Conservation (phyloP, 30 jellyfish, hydroid and myxozoan species). For the Aurelia sp. region DNA sequence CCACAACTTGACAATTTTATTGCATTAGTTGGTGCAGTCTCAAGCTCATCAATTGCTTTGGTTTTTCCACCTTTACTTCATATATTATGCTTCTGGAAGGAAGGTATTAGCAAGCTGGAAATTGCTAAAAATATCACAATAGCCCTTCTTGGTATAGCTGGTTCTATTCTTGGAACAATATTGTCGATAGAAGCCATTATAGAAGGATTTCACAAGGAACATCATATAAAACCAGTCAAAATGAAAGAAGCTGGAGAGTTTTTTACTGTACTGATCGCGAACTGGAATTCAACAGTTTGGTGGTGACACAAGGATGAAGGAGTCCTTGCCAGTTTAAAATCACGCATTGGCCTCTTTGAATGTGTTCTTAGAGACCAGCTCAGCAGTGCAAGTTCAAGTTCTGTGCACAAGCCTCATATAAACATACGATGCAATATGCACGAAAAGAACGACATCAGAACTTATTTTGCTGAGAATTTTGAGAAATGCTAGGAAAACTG, state of each 20-base stretch:
- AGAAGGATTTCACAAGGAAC: conserved; percentile 89
- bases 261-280: conserved; percentile 56
- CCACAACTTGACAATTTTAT: conserved; percentile 98
- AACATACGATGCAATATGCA: no score
- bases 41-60: conserved; percentile 97
- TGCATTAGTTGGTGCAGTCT: conserved; percentile 97
- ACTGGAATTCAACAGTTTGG: conserved; percentile 64
- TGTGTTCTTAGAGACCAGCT: no score
- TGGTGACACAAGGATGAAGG: conserved; percentile 24
- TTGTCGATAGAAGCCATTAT: conserved; percentile 88
- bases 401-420: no score
- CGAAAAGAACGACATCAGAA: no score
- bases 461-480: no score
- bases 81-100: conserved; percentile 91
- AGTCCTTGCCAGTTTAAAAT: no score
- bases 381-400: no score
- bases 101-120: conserved; percentile 89
- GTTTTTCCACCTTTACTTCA: conserved; percentile 97
- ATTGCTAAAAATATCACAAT: conserved; percentile 78
- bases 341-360: no score
- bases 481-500: no score
- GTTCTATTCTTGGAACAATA: conserved; percentile 94
- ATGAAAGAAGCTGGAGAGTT: conserved; percentile 86
- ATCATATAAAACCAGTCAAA: conserved; percentile 66
- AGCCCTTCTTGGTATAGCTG: conserved; percentile 88